phyloP scores from a whole-genome alignment of 2,888 invertebrate species.

The Hyposoter didymator region DNA sequence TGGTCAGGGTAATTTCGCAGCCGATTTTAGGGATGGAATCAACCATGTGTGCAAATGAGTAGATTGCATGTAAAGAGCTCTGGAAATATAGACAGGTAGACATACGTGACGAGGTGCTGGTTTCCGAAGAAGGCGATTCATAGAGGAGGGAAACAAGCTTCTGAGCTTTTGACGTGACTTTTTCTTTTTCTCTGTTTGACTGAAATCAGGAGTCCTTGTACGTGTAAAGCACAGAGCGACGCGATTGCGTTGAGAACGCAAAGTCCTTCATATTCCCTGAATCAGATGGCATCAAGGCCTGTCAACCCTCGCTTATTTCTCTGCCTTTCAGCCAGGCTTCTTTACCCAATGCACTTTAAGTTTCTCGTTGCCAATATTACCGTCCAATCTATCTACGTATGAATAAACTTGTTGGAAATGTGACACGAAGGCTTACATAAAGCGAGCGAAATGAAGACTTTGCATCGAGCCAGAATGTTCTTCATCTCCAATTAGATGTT shows the following conservation, averaged over 20 bases:
- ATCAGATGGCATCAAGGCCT: conserved; percentile 4
- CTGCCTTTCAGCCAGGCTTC: conserved; percentile 1
- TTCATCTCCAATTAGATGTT: conserved; percentile 2
- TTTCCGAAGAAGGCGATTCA: background rate
- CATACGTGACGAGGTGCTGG: background rate
- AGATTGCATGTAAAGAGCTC: background rate
- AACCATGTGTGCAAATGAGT: no score
- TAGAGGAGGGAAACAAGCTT: background rate
- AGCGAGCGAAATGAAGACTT: conserved; percentile 18
- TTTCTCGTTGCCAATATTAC: conserved; percentile 2
- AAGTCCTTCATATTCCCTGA: conserved; percentile 8
- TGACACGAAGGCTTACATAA: background rate
- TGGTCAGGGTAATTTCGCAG: no score
- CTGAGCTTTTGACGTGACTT: background rate
- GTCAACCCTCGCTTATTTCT: conserved; percentile 9
- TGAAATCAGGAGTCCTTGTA: conserved; percentile 32
- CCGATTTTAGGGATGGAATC: no score
- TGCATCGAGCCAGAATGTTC: conserved; percentile 12
- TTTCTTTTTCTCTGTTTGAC: background rate
- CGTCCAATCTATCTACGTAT: conserved; percentile 34
- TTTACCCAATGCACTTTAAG: background rate
- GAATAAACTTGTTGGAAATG: conserved; percentile 9
- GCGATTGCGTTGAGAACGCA: background rate
- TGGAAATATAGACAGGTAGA: background rate
- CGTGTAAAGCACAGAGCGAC: background rate